These are phyloP conservation scores for Asbolus verrucosus DNA, from an alignment of 1,140 invertebrate genomes.

Conservation along the genomic window DNA sequence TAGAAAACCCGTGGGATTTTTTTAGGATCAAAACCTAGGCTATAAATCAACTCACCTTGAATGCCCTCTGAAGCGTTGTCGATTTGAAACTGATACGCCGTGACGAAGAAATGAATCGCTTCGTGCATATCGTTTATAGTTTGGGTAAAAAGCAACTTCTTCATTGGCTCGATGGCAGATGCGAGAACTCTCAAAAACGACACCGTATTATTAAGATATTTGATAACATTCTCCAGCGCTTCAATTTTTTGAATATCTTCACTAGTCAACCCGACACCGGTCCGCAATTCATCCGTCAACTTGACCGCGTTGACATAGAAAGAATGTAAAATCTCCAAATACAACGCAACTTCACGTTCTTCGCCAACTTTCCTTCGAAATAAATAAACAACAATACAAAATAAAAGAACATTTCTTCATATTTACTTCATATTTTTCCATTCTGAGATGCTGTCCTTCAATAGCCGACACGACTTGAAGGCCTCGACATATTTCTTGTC, in stretches of 20 bases:
- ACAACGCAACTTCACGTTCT: conserved; percentile 47
- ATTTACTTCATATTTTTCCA: conserved; percentile 45
- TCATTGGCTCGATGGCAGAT: conserved; percentile 52
- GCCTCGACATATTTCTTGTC: conserved; percentile 54
- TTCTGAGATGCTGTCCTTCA: conserved; percentile 36
- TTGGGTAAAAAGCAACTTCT: conserved; percentile 56
- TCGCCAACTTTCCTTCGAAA: conserved; percentile 47
- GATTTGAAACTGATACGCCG: conserved; percentile 60
- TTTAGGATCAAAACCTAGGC: no score
- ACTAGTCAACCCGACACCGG: conserved; percentile 30
- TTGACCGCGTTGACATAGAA: conserved; percentile 51
- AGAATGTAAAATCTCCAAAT: conserved; percentile 47
- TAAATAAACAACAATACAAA: not conserved
- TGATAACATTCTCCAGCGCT: conserved; percentile 45
- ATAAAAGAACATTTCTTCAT: conserved; percentile 38
- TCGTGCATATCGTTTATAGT: conserved; percentile 60
- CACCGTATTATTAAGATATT: conserved; percentile 53
- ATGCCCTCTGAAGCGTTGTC: conserved; percentile 57
- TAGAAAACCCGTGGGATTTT: no score
- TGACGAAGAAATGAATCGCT: conserved; percentile 60
- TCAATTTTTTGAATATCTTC: conserved; percentile 54
- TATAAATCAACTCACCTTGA: conserved; percentile 52
- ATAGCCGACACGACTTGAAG: conserved; percentile 47
- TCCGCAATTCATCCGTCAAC: conserved; percentile 43
- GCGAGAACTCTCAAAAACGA: conserved; percentile 57